These are phyloP conservation scores for Hemiprocne comata DNA, from an alignment of 2,113 vertebrate genomes.

Conservation along the genomic window DNA sequence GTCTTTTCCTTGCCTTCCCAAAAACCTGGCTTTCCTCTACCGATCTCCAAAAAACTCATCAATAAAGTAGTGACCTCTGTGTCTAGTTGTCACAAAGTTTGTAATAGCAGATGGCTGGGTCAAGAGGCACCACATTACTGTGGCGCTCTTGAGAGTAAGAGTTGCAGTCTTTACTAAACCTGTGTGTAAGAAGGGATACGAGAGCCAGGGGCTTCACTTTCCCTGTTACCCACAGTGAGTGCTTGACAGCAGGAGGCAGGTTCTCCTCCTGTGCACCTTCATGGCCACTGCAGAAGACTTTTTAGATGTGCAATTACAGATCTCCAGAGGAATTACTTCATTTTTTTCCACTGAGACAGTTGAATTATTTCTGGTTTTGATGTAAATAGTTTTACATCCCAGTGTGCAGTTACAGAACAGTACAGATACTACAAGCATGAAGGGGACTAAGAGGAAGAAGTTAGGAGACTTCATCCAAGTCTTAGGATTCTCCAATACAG, in stretches of 20 bases:
- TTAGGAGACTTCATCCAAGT: not conserved
- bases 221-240: not conserved
- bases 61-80: not conserved
- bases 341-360: not conserved
- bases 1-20: not conserved
- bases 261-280: not conserved
- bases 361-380: not conserved
- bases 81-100: not conserved
- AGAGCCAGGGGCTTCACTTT: not conserved
- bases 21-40: not conserved
- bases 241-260: fast-evolving
- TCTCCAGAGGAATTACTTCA: not conserved
- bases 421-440: not conserved
- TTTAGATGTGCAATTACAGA: not conserved
- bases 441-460: not conserved
- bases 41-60: not conserved
- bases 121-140: not conserved
- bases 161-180: not conserved
- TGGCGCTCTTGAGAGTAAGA: not conserved
- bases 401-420: not conserved
- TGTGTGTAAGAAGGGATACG: not conserved
- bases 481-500: not conserved
- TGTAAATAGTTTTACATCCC: not conserved
- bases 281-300: not conserved
- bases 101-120: not conserved